phyloP scores from a whole-genome alignment of 2,113 vertebrate genomes.

The Semicossyphus pulcher region DNA sequence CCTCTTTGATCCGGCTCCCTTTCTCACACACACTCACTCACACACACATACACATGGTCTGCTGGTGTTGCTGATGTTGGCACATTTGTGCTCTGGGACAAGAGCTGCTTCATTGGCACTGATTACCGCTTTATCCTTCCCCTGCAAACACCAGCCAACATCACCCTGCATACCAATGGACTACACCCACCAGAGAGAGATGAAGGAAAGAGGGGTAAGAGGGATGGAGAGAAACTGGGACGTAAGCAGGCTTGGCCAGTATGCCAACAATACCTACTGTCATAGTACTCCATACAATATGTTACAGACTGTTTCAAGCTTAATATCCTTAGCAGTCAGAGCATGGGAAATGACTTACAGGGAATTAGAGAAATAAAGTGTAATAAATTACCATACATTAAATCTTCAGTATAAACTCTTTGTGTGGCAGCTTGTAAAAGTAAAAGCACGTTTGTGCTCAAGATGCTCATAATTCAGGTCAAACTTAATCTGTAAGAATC shows the following conservation, averaged over 20 bases:
- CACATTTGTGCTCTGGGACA: constrained; percentile 80
- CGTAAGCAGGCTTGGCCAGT: background rate
- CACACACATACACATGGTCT: constrained; percentile 50
- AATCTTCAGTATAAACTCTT: background rate
- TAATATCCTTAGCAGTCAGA: background rate
- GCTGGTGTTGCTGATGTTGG: constrained; percentile 78
- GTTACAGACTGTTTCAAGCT: constrained; percentile 1
- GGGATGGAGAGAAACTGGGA: background rate
- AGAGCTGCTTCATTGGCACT: constrained; percentile 78
- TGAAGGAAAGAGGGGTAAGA: background rate
- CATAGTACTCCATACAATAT: background rate
- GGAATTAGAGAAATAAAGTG: too few relatives aligned
- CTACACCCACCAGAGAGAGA: constrained; percentile 38
- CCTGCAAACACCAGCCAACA: constrained; percentile 67
- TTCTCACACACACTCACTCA: constrained; percentile 10
- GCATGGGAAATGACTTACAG: too few relatives aligned
- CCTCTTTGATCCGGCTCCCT: constrained; percentile 46
- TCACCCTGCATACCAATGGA: constrained; percentile 78
- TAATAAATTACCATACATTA: too few relatives aligned
- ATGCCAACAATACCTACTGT: background rate
- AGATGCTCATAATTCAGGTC: too few relatives aligned
- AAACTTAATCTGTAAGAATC: too few relatives aligned
- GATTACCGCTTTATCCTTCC: constrained; percentile 78
- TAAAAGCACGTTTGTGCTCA: too few relatives aligned
- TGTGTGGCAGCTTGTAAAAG: too few relatives aligned